Base-by-base conservation (phyloP, 2,888 invertebrate species). In the Myopa tessellatipennis region DNA sequence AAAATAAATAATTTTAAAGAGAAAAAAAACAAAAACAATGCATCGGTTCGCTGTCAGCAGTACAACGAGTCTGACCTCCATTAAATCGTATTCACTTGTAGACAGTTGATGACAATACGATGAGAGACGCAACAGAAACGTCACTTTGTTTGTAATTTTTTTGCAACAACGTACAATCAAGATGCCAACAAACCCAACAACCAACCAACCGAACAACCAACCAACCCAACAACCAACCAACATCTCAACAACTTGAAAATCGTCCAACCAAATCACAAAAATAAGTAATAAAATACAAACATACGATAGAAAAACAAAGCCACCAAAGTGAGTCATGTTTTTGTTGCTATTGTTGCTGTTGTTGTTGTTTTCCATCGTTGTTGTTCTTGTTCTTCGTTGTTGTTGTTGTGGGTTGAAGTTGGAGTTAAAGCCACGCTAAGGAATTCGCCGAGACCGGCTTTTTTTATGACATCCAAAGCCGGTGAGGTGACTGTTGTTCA, bases 391-490 rank as follows among this genome's bases (percentile, higher is more conserved):
- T 55, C 16, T 16, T 55, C 16, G 55, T 16, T 60, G 18, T 18
- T 60, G 60, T 60, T 18, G 60, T 18, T 18, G 60, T 12, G 6
- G 18, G n/a, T 18, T 45, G 45, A 45, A 45, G 45, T 45, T 36
- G 3, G 34, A 70, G 70, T 36, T 70, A 26, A 70, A 55, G 52
- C 38, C 38, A 36, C 4, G 26, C 26, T 61, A 63, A 45, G 73
- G 73, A 73, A 63, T 61, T 50, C 52, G 67, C 40, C 26, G 36
- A 70, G 69, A 50, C 50, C 69, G 69, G 50, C 69, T 50, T 45
- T 10, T 40, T 69, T 69, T 40, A 69, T 69, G 69, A 26, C 69
- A 69, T 69, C 69, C n/a, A 69, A 69, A 10, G 45, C 10, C 45
- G 6, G 10, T 45, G 45, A 45, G 45, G 26, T 26, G 26, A 26